Base-by-base conservation (phyloP, 2,113 vertebrate species). In the Crotophaga sulcirostris region DNA sequence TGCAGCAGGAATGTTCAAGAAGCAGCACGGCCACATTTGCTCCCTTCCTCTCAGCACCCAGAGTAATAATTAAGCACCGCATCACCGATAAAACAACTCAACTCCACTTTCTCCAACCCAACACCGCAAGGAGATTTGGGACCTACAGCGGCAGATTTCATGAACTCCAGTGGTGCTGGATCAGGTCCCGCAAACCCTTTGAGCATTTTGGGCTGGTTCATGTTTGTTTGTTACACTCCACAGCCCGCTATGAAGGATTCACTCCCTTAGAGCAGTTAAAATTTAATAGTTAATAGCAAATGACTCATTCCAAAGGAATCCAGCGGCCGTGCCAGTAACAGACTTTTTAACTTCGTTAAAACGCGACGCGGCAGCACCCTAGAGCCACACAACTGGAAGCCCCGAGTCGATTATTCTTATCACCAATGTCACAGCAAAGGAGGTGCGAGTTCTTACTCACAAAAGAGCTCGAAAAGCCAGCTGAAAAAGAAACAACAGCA, bases 261-360 rank as follows among this genome's bases (percentile, higher is more conserved):
- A 9, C 64, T 56, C 89, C 84, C 95, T 89, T 70, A 23, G 5
- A 80, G 96, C 89, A 95, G 91, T 96, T 96, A 96, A 96, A 96
- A 93, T 94, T 91, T 95, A 95, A 95, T 86, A 89, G 96, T 92
- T 96, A 96, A 91, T 84, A 93, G 96, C 94, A 78, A 89, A 60
- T 97, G 96, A 97, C 56, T 97, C 96, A 97, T 78, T 92, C 70
- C 49, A n/a, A 17, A 85, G 87, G 95, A 94, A 94, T 95, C 83
- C 25, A 4, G 51, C 3, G 76, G 90, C 79, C 0, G 21, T 77
- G 92, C 95, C 95, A 97, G 17, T 70, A 76, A 31, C 66, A 87
- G 69, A 92, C n/a, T n/a, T 58, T 94, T 94, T 83, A 75, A 82
- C 84, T 15, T 13, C 11, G 70, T 83, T 89, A 89, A 85, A 93